Evolutionary conservation across 2,888 invertebrate genomes (phyloP).

Genomic region (Lasioglossum calceatum): DNA sequence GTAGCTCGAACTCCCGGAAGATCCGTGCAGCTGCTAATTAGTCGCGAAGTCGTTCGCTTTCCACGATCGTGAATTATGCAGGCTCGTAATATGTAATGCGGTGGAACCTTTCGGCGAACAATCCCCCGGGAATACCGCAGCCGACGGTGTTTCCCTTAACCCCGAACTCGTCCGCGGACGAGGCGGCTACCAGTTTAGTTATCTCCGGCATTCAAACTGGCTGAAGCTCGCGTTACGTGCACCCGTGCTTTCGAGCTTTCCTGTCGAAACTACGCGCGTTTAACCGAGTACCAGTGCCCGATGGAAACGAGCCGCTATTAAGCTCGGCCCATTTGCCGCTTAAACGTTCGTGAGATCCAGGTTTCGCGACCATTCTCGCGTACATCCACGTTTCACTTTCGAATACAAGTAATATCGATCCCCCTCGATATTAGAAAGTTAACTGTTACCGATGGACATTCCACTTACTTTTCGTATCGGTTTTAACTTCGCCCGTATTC

Average conservation of each 20-base stretch:
- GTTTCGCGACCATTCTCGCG: slow-evolving; percentile 39
- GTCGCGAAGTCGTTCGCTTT: background rate
- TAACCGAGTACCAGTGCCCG: slow-evolving; percentile 58
- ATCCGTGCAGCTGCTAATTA: slow-evolving; percentile 10
- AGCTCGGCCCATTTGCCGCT: slow-evolving; percentile 67
- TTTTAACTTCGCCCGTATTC: background rate
- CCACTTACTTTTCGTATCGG: background rate
- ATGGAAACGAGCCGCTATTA: slow-evolving; percentile 68
- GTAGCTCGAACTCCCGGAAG: background rate
- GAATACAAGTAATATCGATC: slow-evolving; percentile 42
- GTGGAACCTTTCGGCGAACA: slow-evolving; percentile 47
- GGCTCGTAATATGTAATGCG: slow-evolving; percentile 46
- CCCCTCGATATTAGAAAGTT: slow-evolving; percentile 11
- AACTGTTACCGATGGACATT: background rate
- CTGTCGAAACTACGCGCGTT: slow-evolving; percentile 67
- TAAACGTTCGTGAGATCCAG: slow-evolving; percentile 64
- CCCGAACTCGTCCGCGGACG: slow-evolving; percentile 49
- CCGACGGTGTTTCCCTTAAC: slow-evolving; percentile 64
- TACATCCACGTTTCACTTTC: slow-evolving; percentile 48
- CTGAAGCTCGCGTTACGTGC: slow-evolving; percentile 64
- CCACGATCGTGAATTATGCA: slow-evolving; percentile 18
- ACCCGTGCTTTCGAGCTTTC: slow-evolving; percentile 61
- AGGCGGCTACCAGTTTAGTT: slow-evolving; percentile 63
- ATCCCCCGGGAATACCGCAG: slow-evolving; percentile 54
- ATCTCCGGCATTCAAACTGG: slow-evolving; percentile 69